Evolutionary conservation across 2,113 vertebrate genomes (phyloP).

Genomic region (Pangasianodon gigas): DNA sequence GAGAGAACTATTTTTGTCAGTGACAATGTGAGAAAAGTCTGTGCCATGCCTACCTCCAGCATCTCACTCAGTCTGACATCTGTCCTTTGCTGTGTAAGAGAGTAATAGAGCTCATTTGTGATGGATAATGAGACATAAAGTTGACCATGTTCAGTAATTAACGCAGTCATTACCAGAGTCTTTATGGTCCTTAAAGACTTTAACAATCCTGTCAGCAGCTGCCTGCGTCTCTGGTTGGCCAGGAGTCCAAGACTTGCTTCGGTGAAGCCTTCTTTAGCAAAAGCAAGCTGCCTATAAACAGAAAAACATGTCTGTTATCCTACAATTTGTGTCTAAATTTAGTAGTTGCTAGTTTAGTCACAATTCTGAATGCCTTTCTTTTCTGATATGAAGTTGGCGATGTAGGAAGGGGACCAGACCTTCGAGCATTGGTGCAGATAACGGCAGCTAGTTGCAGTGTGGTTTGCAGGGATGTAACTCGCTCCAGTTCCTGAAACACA

Average conservation of each 20-base stretch:
- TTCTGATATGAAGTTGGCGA: background rate
- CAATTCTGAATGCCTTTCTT: background rate
- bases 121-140: background rate
- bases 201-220: constrained; percentile 89
- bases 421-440: constrained; percentile 94
- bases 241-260: constrained; percentile 93
- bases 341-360: background rate
- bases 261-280: constrained; percentile 94
- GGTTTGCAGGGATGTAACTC: constrained; percentile 90
- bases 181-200: constrained; percentile 98
- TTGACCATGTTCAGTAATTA: constrained; percentile 2
- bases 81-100: constrained; percentile 91
- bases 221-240: constrained; percentile 92
- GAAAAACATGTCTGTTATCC: constrained; percentile 24
- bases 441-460: constrained; percentile 93
- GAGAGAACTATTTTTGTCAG: background rate
- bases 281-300: constrained; percentile 81
- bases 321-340: background rate
- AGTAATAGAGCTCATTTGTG: constrained; percentile 22
- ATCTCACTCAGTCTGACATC: constrained; percentile 97
- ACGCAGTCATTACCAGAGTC: constrained; percentile 82
- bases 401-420: constrained; percentile 71
- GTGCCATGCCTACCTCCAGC: constrained; percentile 85
- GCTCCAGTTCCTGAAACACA: constrained; percentile 85
- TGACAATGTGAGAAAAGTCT: background rate